These are phyloP conservation scores for Tiliqua scincoides DNA, from an alignment of 2,113 vertebrate species.

Conservation along the genomic window DNA sequence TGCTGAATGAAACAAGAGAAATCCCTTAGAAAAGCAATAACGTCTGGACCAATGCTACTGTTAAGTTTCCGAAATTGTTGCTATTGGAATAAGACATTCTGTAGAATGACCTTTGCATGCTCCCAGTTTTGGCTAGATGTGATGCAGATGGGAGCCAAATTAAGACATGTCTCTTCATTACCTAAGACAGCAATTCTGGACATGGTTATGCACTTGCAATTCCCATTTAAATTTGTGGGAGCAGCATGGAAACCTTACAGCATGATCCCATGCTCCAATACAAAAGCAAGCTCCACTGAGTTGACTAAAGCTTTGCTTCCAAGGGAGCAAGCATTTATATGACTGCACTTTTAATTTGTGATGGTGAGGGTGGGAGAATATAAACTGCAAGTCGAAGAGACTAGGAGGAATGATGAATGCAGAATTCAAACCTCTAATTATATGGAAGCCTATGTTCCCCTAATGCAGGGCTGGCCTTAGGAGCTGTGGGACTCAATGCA, in stretches of 20 bases:
- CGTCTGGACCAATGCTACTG: background rate
- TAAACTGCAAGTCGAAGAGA: background rate
- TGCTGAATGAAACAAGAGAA: constrained; percentile 1
- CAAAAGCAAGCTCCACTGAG: background rate
- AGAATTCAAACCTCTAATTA: background rate
- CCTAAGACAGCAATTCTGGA: background rate
- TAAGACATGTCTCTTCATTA: constrained; percentile 7
- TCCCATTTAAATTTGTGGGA: background rate
- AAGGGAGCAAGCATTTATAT: background rate
- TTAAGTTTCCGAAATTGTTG: background rate
- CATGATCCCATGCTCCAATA: background rate
- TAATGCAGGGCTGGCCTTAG: too few species aligned
- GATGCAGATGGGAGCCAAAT: background rate
- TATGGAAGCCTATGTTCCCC: background rate
- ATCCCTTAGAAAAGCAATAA: constrained; percentile 6
- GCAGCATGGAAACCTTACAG: background rate
- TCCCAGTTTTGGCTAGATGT: background rate
- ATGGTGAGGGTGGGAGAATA: background rate
- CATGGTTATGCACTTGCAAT: background rate
- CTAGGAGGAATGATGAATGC: background rate
- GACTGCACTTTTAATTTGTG: background rate
- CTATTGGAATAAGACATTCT: background rate
- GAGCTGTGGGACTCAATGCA: too few species aligned
- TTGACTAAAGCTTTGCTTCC: background rate
- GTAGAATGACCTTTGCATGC: background rate